Percentiles rank a stretch among this genome's conserved stretches.
Evolutionary conservation across 1,140 invertebrate species (phyloP).

Genomic region (Drosophila pachea): DNA sequence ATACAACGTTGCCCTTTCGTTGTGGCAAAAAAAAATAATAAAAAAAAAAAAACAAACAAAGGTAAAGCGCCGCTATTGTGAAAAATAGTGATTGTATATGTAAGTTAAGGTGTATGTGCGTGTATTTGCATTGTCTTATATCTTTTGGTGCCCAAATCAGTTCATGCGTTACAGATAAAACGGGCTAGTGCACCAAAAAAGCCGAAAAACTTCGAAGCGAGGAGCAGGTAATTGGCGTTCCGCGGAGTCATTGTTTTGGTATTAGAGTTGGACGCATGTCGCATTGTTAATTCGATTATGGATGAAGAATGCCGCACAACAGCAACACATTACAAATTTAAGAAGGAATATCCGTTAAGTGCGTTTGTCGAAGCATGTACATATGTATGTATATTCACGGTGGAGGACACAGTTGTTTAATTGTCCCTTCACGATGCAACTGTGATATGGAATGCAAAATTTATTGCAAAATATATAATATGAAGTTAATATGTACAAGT

Average conservation of each 20-base stretch:
- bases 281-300: background rate
- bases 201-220: background rate
- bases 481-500: no score
- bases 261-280: conserved; percentile 23
- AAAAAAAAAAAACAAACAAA: conserved; percentile 3
- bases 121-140: conserved; percentile 14
- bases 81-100: conserved; percentile 6
- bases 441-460: no score
- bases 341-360: no score
- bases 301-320: background rate
- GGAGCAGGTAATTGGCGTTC: conserved; percentile 27
- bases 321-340: background rate
- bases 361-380: no score
- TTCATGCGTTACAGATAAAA: conserved; percentile 9
- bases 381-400: no score
- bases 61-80: conserved; percentile 14
- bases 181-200: conserved; percentile 5
- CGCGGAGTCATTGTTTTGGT: background rate
- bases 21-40: conserved; percentile 20
- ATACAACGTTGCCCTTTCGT: conserved; percentile 10
- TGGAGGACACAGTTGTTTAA: no score
- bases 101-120: background rate
- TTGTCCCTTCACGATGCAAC: no score
- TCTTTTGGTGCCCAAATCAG: conserved; percentile 20
- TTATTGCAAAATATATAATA: background rate